Evolutionary conservation across 2,888 invertebrate species (phyloP).

Genomic region (Cosmia trapezina): DNA sequence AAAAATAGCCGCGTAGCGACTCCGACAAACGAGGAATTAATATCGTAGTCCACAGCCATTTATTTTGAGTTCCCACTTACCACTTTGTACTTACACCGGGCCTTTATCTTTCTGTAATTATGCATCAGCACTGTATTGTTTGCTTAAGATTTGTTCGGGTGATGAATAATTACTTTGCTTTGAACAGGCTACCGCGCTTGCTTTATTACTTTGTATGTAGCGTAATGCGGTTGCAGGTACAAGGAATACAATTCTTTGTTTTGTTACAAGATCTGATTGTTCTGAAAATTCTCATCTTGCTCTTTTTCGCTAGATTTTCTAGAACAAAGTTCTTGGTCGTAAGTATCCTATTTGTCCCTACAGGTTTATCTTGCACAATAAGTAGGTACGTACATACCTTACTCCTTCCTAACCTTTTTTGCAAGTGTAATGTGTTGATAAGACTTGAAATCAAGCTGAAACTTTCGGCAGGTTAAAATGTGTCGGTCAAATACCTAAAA

Average conservation of each 20-base stretch:
- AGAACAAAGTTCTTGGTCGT: not conserved
- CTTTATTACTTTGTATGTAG: constrained; percentile 63
- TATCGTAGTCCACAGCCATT: constrained; percentile 81
- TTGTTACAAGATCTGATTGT: constrained; percentile 51
- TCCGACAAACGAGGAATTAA: constrained; percentile 87
- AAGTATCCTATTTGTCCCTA: not conserved
- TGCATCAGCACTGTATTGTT: constrained; percentile 84
- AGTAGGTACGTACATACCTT: not conserved
- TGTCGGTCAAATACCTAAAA: too few species aligned
- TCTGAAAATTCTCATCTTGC: constrained; percentile 31
- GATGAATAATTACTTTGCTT: constrained; percentile 75
- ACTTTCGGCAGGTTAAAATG: too few species aligned
- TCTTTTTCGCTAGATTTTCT: constrained; percentile 13
- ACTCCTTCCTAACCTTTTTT: too few species aligned
- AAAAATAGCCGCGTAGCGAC: constrained; percentile 79
- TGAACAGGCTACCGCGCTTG: constrained; percentile 68
- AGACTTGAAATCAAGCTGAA: too few species aligned
- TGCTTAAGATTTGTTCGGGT: constrained; percentile 78
- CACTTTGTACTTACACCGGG: constrained; percentile 81
- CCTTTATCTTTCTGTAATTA: constrained; percentile 81
- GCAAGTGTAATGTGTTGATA: too few species aligned
- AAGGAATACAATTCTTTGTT: constrained; percentile 57
- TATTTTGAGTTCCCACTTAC: constrained; percentile 81
- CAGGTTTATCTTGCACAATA: not conserved
- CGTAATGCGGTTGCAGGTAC: constrained; percentile 64